phyloP scores from a whole-genome alignment of 2,888 invertebrate genomes.

The Gymnosoma rotundatum region DNA sequence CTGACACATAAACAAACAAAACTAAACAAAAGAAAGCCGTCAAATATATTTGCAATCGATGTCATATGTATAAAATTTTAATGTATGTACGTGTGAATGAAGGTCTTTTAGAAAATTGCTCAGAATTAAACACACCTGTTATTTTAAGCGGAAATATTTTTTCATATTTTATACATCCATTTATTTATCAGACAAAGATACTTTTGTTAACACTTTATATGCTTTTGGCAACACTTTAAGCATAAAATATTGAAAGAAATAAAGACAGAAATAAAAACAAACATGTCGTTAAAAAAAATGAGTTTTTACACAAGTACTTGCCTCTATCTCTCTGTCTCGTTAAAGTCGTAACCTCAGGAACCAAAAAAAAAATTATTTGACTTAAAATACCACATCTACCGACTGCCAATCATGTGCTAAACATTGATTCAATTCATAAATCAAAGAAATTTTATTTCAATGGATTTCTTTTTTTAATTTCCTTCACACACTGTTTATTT shows the following conservation, averaged over 20 bases:
- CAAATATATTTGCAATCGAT: too few relatives aligned
- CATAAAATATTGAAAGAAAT: slow-evolving; percentile 36
- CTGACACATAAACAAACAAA: too few relatives aligned
- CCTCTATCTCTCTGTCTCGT: neutral
- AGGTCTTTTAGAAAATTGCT: too few relatives aligned
- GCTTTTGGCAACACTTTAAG: slow-evolving; percentile 27
- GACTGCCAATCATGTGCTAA: neutral
- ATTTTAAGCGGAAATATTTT: neutral
- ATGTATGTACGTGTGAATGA: too few relatives aligned
- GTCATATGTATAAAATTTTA: too few relatives aligned
- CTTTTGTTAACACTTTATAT: slow-evolving; percentile 9
- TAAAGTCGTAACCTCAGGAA: slow-evolving; percentile 32
- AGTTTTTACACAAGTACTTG: neutral
- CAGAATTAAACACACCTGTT: neutral
- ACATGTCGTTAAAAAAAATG: slow-evolving; percentile 27
- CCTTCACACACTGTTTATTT: neutral
- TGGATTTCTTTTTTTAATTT: slow-evolving; percentile 18
- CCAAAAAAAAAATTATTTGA: neutral
- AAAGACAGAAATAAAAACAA: slow-evolving; percentile 29
- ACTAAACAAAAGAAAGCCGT: too few relatives aligned
- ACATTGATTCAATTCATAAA: slow-evolving; percentile 34
- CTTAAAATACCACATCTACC: slow-evolving; percentile 4
- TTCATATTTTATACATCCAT: neutral
- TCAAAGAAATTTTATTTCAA: slow-evolving; percentile 28
- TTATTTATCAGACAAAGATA: neutral